Evolutionary conservation across 2,113 vertebrate genomes (phyloP).

Genomic region (Nycticryphes semicollaris): DNA sequence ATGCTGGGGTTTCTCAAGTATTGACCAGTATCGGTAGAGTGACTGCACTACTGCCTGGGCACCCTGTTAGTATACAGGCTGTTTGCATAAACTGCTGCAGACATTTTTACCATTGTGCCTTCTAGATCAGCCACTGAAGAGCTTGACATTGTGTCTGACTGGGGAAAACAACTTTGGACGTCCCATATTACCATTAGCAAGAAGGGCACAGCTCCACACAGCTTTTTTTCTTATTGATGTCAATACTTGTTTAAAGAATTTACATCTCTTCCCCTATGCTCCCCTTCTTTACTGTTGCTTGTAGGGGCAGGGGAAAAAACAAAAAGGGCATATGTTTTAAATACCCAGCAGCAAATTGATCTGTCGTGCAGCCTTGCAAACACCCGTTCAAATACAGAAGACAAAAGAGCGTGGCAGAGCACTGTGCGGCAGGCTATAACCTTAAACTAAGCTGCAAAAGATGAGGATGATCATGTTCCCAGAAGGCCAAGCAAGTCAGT

Average conservation of each 20-base stretch:
- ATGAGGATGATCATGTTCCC: neutral
- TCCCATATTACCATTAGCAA: neutral
- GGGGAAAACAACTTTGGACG: neutral
- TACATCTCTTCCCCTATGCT: neutral
- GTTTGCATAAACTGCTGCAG: neutral
- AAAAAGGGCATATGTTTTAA: neutral
- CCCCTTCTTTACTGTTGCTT: neutral
- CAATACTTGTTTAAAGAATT: neutral
- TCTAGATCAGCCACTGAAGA: neutral
- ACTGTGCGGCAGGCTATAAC: accelerated
- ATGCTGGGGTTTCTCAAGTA: neutral
- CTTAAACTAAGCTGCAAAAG: neutral
- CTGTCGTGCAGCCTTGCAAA: neutral
- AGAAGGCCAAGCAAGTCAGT: neutral
- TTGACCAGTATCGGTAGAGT: neutral
- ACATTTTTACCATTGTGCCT: neutral
- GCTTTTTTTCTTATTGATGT: neutral
- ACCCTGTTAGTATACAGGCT: neutral
- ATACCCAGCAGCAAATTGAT: neutral
- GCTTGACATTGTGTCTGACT: neutral
- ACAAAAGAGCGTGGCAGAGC: neutral
- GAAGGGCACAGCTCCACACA: neutral
- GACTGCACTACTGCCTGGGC: accelerated
- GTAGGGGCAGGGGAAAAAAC: neutral
- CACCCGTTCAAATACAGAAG: neutral